phyloP scores from a whole-genome alignment of 2,888 invertebrate genomes.

The Graphium colonna region DNA sequence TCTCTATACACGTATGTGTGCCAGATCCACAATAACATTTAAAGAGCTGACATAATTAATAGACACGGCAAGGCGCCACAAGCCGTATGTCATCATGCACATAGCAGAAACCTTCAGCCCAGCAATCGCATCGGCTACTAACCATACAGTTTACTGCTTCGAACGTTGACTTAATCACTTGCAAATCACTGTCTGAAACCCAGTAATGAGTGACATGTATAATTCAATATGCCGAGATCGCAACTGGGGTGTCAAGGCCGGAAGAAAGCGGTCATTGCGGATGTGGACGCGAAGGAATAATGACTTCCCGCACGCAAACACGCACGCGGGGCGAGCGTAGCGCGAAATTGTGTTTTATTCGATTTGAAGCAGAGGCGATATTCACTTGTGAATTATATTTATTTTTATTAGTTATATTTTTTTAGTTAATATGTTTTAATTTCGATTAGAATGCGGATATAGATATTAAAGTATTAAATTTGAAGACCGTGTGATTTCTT shows the following conservation, averaged over 20 bases:
- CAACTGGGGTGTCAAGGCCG: slow-evolving; percentile 68
- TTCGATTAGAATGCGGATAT: no score
- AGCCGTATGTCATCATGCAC: no score
- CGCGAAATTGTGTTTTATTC: slow-evolving; percentile 7
- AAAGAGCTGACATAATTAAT: no score
- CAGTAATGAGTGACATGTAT: slow-evolving; percentile 14
- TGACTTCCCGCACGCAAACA: slow-evolving; percentile 16
- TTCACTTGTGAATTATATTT: background rate
- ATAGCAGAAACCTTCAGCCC: no score
- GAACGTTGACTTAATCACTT: background rate
- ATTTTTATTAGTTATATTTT: no score
- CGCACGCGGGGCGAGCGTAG: background rate
- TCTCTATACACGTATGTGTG: no score
- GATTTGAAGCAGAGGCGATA: background rate
- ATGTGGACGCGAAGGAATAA: slow-evolving; percentile 34
- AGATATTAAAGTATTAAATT: no score
- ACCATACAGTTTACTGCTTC: background rate
- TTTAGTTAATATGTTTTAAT: no score
- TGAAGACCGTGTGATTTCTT: no score
- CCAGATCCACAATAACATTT: no score
- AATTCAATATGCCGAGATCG: slow-evolving; percentile 41
- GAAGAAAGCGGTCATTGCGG: slow-evolving; percentile 58
- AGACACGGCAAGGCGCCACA: no score
- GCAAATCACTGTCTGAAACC: slow-evolving; percentile 5
- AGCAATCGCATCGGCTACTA: no score